Percentiles rank a stretch among this genome's conserved stretches.
Conservation (phyloP, 2,888 invertebrate genomes). For the Drosophila engyochracea region DNA sequence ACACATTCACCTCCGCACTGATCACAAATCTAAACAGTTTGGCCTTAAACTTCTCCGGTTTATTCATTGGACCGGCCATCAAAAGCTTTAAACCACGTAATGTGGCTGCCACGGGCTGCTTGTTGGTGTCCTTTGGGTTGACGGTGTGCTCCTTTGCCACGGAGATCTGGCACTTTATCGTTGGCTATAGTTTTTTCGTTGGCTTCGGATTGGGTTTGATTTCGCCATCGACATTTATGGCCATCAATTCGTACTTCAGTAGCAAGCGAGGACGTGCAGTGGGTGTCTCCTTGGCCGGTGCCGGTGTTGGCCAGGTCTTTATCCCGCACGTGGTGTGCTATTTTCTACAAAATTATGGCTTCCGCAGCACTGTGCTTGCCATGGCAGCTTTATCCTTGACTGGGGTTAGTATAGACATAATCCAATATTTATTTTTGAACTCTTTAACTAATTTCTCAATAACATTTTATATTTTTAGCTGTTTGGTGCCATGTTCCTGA, state of each 20-base stretch:
- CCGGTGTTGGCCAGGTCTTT: slow-evolving; percentile 90
- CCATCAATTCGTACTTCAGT: slow-evolving; percentile 90
- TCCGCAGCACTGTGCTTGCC: slow-evolving; percentile 88
- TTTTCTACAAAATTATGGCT: slow-evolving; percentile 89
- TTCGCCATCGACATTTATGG: slow-evolving; percentile 90
- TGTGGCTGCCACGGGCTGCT: slow-evolving; percentile 87
- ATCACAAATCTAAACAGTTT: slow-evolving; percentile 89
- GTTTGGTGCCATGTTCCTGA: slow-evolving; percentile 87
- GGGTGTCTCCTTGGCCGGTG: slow-evolving; percentile 91
- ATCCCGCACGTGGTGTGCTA: slow-evolving; percentile 90
- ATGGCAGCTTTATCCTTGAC: slow-evolving; percentile 88
- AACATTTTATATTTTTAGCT: slow-evolving; percentile 83
- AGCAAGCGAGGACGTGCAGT: slow-evolving; percentile 90
- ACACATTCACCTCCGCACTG: slow-evolving; percentile 89
- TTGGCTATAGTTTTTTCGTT: slow-evolving; percentile 87
- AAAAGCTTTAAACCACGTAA: slow-evolving; percentile 87
- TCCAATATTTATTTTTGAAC: background rate
- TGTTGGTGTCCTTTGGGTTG: slow-evolving; percentile 86
- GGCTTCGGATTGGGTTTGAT: slow-evolving; percentile 89
- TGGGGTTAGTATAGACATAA: slow-evolving; percentile 86
- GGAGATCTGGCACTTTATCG: slow-evolving; percentile 86
- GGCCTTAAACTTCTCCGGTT: slow-evolving; percentile 86
- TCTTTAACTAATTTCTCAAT: background rate
- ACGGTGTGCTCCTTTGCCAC: slow-evolving; percentile 86
- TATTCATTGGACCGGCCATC: slow-evolving; percentile 90